phyloP scores from a whole-genome alignment of 2,797 vertebrate species.

The Cetoscarus ocellatus region DNA sequence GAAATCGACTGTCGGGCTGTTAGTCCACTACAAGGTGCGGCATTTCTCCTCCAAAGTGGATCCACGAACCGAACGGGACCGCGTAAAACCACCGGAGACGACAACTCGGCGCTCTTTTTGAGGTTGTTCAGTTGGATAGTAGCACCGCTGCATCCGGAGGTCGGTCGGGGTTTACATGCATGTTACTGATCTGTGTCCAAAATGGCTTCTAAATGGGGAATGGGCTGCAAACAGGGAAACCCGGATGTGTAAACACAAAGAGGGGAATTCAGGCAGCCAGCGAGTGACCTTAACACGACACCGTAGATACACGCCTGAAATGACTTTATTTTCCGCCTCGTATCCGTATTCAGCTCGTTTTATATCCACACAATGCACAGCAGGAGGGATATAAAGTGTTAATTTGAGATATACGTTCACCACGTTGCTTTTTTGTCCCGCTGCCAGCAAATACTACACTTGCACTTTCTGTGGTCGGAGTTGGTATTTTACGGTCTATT shows the following conservation, averaged over 20 bases:
- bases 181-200: conserved; percentile 92
- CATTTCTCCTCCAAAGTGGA: conserved; percentile 47
- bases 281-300: conserved; percentile 78
- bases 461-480: conserved; percentile 60
- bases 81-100: conserved; percentile 17
- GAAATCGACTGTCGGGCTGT: conserved; percentile 39
- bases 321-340: conserved; percentile 2
- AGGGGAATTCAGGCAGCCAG: conserved; percentile 79
- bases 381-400: background rate
- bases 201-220: conserved; percentile 92
- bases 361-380: background rate
- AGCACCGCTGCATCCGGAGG: conserved; percentile 78
- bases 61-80: conserved; percentile 31
- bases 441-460: conserved; percentile 40
- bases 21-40: conserved; percentile 45
- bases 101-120: conserved; percentile 20
- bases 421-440: conserved; percentile 29
- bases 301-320: conserved; percentile 37
- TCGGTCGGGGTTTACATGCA: conserved; percentile 79
- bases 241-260: conserved; percentile 96
- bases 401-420: conserved; percentile 6
- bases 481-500: conserved; percentile 28
- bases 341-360: background rate
- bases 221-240: conserved; percentile 88
- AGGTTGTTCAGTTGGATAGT: conserved; percentile 62